These are phyloP conservation scores for Lasius platythorax DNA, from an alignment of 2,888 invertebrate genomes.

Conservation along the genomic window DNA sequence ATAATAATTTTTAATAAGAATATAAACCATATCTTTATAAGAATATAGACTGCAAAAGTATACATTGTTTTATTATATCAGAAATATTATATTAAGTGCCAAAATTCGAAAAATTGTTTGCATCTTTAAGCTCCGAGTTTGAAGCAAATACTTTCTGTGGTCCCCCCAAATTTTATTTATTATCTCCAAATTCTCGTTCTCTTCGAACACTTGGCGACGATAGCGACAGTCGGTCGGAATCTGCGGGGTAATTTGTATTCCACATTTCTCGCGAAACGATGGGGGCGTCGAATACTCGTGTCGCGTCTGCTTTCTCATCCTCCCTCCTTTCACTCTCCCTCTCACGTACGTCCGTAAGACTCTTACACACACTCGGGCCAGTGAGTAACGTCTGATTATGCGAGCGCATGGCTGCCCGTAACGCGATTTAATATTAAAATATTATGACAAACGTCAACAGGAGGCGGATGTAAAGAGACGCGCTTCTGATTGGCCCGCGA, in stretches of 20 bases:
- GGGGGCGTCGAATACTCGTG: conserved; percentile 76
- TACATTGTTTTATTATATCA: neutral
- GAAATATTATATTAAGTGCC: neutral
- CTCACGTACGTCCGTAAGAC: conserved; percentile 56
- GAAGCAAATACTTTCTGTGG: neutral
- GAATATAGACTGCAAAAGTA: neutral
- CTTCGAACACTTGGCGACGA: conserved; percentile 37
- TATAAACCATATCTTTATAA: neutral
- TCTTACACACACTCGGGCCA: conserved; percentile 60
- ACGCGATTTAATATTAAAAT: conserved; percentile 86
- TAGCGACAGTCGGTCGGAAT: conserved; percentile 24
- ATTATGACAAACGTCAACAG: conserved; percentile 86
- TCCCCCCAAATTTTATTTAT: conserved; percentile 43
- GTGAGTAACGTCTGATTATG: conserved; percentile 84
- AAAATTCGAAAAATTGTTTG: neutral
- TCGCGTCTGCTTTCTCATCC: conserved; percentile 43
- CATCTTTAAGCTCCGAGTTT: neutral
- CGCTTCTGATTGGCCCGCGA: conserved; percentile 83
- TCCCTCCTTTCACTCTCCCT: conserved; percentile 60
- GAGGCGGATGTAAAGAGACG: conserved; percentile 80
- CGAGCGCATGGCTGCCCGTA: conserved; percentile 85
- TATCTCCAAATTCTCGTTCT: conserved; percentile 78
- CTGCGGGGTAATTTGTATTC: conserved; percentile 82
- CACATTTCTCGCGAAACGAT: conserved; percentile 79
- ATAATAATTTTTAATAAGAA: neutral